Percentiles rank a stretch among this genome's conserved stretches.
These are phyloP conservation scores for Dallia pectoralis DNA, from an alignment of 2,797 vertebrate genomes.

Conservation along the genomic window DNA sequence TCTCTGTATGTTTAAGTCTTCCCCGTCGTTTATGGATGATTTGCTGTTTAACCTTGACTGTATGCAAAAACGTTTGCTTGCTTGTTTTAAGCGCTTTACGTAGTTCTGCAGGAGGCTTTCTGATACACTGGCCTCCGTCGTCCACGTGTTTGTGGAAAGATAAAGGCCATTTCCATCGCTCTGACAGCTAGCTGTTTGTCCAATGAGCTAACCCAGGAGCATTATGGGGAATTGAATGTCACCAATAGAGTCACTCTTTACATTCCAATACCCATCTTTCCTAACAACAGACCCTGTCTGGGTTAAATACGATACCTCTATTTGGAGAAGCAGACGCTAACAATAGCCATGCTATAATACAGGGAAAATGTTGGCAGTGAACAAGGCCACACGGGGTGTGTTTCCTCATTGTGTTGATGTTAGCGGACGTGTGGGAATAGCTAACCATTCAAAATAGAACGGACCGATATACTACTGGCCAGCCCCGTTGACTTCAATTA, in stretches of 20 bases:
- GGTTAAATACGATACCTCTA: constrained; percentile 43
- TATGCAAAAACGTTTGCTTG: background rate
- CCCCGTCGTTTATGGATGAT: background rate
- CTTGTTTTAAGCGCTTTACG: background rate
- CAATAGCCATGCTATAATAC: constrained; percentile 31
- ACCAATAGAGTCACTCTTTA: constrained; percentile 38
- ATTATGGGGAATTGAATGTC: constrained; percentile 17
- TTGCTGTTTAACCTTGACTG: background rate
- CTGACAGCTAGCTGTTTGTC: constrained; percentile 39
- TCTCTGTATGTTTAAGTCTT: background rate
- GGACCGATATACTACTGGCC: constrained; percentile 18
- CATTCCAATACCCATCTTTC: constrained; percentile 55
- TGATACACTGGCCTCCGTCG: constrained; percentile 24
- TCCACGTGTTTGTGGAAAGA: constrained; percentile 38
- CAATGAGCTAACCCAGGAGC: constrained; percentile 22
- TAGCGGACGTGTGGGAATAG: constrained; percentile 24
- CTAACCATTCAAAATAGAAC: constrained; percentile 27
- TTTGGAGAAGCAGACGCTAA: constrained; percentile 18
- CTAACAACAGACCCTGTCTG: constrained; percentile 45
- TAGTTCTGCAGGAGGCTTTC: constrained; percentile 41
- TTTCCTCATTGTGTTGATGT: constrained; percentile 33
- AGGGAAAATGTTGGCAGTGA: constrained; percentile 31
- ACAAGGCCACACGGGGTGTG: constrained; percentile 18
- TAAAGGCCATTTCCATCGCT: constrained; percentile 59
- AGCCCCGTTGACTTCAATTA: background rate